phyloP scores from a whole-genome alignment of 2,888 invertebrate genomes.

The Microdon myrmicae region DNA sequence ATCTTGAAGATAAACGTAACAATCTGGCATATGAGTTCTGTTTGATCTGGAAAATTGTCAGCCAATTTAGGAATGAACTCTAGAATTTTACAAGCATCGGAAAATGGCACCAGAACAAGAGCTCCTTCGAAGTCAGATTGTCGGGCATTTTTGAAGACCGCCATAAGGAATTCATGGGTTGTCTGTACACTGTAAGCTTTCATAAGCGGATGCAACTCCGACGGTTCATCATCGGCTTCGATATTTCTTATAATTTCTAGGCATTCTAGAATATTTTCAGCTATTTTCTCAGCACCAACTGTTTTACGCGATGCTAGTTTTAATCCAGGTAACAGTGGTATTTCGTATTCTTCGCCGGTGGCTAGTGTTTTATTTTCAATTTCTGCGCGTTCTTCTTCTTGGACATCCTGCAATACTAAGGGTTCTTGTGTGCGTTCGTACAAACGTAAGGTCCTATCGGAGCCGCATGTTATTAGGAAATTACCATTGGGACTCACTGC shows the following conservation, averaged over 20 bases:
- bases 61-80: constrained; percentile 77
- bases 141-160: constrained; percentile 81
- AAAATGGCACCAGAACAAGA: constrained; percentile 85
- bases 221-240: constrained; percentile 67
- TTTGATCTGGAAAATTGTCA: constrained; percentile 73
- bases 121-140: constrained; percentile 93
- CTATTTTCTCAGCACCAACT: constrained; percentile 69
- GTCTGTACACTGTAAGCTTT: constrained; percentile 79
- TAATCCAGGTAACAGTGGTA: constrained; percentile 79
- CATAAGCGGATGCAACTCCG: constrained; percentile 83
- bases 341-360: constrained; percentile 77
- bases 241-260: constrained; percentile 78
- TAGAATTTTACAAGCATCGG: constrained; percentile 81
- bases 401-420: constrained; percentile 90
- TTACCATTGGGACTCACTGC: constrained; percentile 84
- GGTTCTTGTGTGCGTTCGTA: constrained; percentile 89
- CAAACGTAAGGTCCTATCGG: constrained; percentile 87
- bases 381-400: constrained; percentile 86
- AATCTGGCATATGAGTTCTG: constrained; percentile 81
- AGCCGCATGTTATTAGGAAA: constrained; percentile 82
- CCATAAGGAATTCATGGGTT: constrained; percentile 82
- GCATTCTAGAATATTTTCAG: constrained; percentile 92
- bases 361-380: constrained; percentile 74
- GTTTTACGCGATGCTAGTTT: constrained; percentile 85
- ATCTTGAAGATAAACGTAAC: constrained; percentile 80